Percentiles rank a stretch among this genome's conserved stretches.
Evolutionary conservation across 35 echinoderm and acorn worm genomes (phyloP).

Genomic region (Ophioderma brevispina): DNA sequence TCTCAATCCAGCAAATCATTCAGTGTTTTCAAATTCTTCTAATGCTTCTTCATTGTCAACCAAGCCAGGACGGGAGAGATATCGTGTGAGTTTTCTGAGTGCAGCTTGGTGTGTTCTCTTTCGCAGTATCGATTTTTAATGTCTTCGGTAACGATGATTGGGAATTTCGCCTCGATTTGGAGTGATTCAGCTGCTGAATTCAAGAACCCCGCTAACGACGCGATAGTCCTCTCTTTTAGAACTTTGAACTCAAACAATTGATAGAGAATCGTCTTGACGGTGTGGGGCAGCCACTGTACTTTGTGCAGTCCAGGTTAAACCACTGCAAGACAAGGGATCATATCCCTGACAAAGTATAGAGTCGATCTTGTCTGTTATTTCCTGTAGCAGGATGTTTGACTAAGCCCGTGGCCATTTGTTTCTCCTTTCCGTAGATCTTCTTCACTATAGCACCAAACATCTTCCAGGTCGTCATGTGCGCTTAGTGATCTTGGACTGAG

Average conservation of each 20-base stretch:
- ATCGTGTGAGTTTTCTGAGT: neutral
- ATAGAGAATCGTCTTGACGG: neutral
- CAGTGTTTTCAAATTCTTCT: neutral
- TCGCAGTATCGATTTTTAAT: neutral
- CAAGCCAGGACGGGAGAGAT: neutral
- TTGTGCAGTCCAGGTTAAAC: neutral
- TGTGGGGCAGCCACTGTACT: constrained; percentile 1
- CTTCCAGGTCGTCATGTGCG: constrained; percentile 12
- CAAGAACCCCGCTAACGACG: neutral
- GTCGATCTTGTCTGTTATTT: constrained; percentile 9
- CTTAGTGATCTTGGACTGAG: constrained; percentile 6
- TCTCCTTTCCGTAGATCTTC: neutral
- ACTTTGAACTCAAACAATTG: neutral
- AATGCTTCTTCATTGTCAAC: neutral
- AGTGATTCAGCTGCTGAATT: neutral
- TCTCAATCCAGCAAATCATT: no score
- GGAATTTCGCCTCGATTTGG: neutral
- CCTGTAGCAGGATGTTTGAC: constrained; percentile 14
- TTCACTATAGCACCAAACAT: constrained; percentile 24
- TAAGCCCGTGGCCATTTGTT: neutral
- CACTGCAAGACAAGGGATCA: neutral
- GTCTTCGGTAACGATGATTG: neutral
- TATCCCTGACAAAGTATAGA: constrained; percentile 27
- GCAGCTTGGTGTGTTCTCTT: neutral
- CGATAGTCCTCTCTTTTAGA: constrained; percentile 22